Evolutionary conservation across 2,888 invertebrate species (phyloP).

Genomic region (Tricholauxania praeusta): DNA sequence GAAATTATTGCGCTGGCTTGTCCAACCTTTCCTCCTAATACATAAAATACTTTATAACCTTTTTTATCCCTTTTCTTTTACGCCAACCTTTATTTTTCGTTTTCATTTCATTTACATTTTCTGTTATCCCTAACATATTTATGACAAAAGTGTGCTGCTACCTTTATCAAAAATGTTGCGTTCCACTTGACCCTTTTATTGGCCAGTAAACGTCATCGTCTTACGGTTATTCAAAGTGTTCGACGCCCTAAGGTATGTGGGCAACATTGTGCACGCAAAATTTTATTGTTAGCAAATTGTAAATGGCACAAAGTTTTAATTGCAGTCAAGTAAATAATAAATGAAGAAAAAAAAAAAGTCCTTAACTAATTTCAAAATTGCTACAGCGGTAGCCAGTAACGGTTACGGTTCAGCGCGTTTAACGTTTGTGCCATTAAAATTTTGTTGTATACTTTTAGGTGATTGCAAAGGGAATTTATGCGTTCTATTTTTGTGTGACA

Average conservation of each 20-base stretch:
- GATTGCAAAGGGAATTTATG: not conserved
- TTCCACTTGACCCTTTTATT: conserved; percentile 5
- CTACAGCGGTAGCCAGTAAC: not conserved
- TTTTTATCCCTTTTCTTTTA: not conserved
- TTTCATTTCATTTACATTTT: not conserved
- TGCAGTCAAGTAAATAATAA: not conserved
- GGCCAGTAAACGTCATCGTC: no score
- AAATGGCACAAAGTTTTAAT: conserved; percentile 6
- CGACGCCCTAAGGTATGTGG: not conserved
- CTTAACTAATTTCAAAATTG: not conserved
- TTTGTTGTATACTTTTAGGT: not conserved
- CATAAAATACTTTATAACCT: not conserved
- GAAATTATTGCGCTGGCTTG: conserved; percentile 23
- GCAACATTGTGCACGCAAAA: conserved; percentile 1
- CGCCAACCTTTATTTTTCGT: not conserved
- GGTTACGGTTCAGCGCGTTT: not conserved
- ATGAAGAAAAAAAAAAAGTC: not conserved
- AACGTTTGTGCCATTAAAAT: not conserved
- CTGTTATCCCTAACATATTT: not conserved
- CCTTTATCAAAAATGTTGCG: not conserved
- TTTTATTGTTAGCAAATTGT: conserved; percentile 9
- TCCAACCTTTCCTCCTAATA: not conserved
- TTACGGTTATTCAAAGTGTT: not conserved
- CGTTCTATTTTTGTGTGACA: no score
- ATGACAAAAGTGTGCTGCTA: not conserved